Percentiles rank a stretch among this genome's conserved stretches.
Conservation (phyloP, 2,113 vertebrate genomes). For the Elanus axillaris region DNA sequence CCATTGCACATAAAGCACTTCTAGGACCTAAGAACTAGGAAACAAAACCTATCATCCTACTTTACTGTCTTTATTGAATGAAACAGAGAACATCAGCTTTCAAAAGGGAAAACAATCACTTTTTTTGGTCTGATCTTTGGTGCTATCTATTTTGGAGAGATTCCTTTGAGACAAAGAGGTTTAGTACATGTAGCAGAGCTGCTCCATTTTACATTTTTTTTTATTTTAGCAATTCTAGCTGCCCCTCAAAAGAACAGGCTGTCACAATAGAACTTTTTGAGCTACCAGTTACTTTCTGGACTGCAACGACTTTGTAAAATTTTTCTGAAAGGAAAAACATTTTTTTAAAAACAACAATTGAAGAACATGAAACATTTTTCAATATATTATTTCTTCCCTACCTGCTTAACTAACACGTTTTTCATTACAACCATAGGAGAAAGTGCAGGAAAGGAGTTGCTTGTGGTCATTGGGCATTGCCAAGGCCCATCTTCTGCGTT, state of each 20-base stretch:
- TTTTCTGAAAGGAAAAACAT: not conserved
- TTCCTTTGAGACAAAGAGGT: not conserved
- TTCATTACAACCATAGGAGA: constrained; percentile 90
- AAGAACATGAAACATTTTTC: not conserved
- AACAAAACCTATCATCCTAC: not conserved
- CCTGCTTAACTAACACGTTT: constrained; percentile 86
- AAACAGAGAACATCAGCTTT: not conserved
- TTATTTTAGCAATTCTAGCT: not conserved
- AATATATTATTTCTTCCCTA: constrained; percentile 46
- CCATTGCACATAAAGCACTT: not conserved
- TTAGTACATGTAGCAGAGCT: not conserved
- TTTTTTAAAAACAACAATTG: too few relatives aligned
- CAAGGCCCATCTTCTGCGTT: constrained; percentile 49
- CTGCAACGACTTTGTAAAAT: not conserved
- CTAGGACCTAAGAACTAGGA: not conserved
- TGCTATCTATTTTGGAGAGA: not conserved
- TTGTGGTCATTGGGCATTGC: constrained; percentile 61
- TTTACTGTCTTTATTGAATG: not conserved
- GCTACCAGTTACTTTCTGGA: not conserved
- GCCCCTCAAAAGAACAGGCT: not conserved
- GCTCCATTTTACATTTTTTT: not conserved
- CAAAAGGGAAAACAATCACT: not conserved
- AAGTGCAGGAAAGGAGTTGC: constrained; percentile 71
- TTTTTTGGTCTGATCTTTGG: not conserved
- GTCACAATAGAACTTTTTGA: not conserved